phyloP scores from a whole-genome alignment of 2,113 vertebrate species.

The Cephalophus harveyi region DNA sequence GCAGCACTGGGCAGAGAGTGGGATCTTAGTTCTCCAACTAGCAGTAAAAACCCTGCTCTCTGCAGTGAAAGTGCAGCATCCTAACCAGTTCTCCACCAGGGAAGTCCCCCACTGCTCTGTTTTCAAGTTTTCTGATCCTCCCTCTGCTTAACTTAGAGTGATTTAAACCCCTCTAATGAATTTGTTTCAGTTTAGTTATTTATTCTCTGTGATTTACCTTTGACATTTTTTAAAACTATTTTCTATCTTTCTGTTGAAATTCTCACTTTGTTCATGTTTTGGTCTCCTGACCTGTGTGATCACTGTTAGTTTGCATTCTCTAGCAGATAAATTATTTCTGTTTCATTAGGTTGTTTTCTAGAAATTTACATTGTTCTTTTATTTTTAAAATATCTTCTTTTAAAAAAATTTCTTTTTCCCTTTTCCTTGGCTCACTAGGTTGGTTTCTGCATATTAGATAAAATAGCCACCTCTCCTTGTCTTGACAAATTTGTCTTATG shows the following conservation, averaged over 20 bases:
- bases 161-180: neutral
- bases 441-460: neutral
- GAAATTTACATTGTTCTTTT: neutral
- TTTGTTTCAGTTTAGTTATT: neutral
- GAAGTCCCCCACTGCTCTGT: neutral
- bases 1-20: neutral
- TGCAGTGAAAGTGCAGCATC: neutral
- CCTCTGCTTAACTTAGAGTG: neutral
- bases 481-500: neutral
- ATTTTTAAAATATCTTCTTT: neutral
- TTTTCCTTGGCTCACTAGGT: neutral
- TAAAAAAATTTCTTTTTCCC: neutral
- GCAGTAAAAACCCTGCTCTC: neutral
- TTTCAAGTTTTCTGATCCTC: neutral
- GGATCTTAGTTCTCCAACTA: too few species aligned
- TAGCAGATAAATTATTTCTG: neutral
- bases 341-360: neutral
- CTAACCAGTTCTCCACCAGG: neutral
- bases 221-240: neutral
- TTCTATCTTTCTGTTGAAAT: neutral
- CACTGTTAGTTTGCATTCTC: neutral
- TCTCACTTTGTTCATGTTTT: neutral
- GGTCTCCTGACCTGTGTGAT: neutral
- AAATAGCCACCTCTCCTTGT: neutral
- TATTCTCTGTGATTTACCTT: neutral